phyloP scores from a whole-genome alignment of 2,113 vertebrate species.

The Equus przewalskii region DNA sequence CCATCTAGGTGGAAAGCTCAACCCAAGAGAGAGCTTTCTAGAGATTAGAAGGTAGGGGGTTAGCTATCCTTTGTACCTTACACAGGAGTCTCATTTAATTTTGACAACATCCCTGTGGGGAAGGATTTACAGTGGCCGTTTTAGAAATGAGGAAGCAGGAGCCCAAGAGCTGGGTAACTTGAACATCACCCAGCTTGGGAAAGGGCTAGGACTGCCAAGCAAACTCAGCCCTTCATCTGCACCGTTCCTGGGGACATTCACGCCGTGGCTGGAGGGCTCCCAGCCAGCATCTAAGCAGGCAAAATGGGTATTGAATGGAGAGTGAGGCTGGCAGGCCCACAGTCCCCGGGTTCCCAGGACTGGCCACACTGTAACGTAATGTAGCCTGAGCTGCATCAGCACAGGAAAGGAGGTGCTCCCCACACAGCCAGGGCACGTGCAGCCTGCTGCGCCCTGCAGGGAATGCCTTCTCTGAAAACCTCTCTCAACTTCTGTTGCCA shows the following conservation, averaged over 20 bases:
- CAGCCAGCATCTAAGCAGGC: too few relatives aligned
- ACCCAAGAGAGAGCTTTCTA: not conserved
- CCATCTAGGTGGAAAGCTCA: too few relatives aligned
- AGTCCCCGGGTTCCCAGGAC: too few relatives aligned
- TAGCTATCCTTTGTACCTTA: not conserved
- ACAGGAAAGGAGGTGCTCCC: too few relatives aligned
- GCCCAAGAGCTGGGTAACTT: not conserved
- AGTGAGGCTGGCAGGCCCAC: too few relatives aligned
- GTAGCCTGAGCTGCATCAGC: too few relatives aligned
- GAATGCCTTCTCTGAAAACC: too few relatives aligned
- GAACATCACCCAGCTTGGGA: not conserved
- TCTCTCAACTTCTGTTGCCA: too few relatives aligned
- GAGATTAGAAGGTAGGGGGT: not conserved
- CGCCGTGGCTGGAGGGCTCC: rapidly evolving
- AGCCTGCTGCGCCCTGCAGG: too few relatives aligned
- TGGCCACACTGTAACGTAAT: too few relatives aligned
- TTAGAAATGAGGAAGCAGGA: not conserved
- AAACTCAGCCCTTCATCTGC: rapidly evolving
- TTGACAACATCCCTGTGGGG: not conserved
- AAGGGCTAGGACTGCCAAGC: rapidly evolving
- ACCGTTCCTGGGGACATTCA: rapidly evolving
- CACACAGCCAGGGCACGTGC: too few relatives aligned
- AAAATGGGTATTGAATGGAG: rapidly evolving
- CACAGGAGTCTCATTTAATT: not conserved
- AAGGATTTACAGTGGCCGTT: not conserved